Base-by-base conservation (phyloP, 1,140 invertebrate species). In the Pseudachorutes palmiensis region DNA sequence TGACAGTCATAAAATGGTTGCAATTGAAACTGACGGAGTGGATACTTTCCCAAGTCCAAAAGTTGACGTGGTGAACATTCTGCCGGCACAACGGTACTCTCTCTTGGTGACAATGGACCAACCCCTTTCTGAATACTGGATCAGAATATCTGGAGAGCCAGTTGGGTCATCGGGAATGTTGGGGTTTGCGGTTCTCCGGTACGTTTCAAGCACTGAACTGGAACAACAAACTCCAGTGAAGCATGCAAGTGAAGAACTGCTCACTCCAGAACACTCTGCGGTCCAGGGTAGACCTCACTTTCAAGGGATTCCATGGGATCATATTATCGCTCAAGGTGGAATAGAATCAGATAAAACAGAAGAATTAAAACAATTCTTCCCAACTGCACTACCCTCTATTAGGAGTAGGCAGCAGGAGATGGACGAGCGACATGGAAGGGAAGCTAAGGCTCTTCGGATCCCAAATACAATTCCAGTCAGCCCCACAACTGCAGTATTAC, bases 1-100 rank as follows among this genome's bases (percentile, higher is more conserved):
- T 48, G 62, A 68, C 24, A 55, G 62, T 1, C 67, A 68, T 28
- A 14, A 29, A 30, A 36, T 68, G 32, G 22, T 14, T 9, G 49
- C 45, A 2, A 68, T 68, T 29, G 67, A 68, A 48, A 51, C 33
- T 22, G 67, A 68, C 60, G 67, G 67, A 1, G 62, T 68, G 9
- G 62, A 64, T 28, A 64, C 55, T n/a, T 30, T 55, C 45, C 2
- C 2, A 41, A 30, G 66, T 22, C 14, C 28, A 1, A 32, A 58
- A 22, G 61, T 63, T 12, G 61, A 64, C 26, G 41, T 55, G 2
- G 22, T 68, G 30, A 5, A 16, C 19, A 57, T 68, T 28, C 2
- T 19, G 1, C 61, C 67, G 3, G 67, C 61, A 24, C 67, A 68
- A 36, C 67, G 67, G 3, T 68, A 64, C 33, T 68, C 67, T 12